A percentile compares a stretch with the other conserved stretches of the same genome.
phyloP scores from a whole-genome alignment of 2,113 vertebrate genomes.

The Forbesichthys agassizii region DNA sequence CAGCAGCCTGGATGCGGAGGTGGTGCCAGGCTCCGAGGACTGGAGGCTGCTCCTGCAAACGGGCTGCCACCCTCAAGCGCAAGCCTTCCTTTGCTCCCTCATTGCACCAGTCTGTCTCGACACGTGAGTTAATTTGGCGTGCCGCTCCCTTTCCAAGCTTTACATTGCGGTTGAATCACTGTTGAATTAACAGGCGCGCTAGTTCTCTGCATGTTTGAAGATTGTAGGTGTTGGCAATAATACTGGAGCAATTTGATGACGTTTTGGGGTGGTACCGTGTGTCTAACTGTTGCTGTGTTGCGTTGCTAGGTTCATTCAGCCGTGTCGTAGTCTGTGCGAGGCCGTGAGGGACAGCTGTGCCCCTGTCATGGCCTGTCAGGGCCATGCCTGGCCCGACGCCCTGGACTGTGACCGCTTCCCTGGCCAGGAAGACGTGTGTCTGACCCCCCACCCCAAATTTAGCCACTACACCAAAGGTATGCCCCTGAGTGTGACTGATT shows the following conservation, averaged over 20 bases:
- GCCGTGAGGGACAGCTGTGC: conserved; percentile 84
- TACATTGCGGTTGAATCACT: too few species aligned
- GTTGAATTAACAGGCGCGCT: too few species aligned
- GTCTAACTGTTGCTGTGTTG: conserved; percentile 1
- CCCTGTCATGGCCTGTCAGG: conserved; percentile 81
- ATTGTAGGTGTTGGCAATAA: too few species aligned
- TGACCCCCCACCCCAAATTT: conserved; percentile 77
- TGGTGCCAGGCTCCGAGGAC: conserved; percentile 78
- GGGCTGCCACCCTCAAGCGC: conserved; percentile 83
- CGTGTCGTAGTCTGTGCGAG: conserved; percentile 83
- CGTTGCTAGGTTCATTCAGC: conserved; percentile 83
- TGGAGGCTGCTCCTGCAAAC: conserved; percentile 82
- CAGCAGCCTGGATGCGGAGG: conserved; percentile 81
- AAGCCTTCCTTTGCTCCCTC: conserved; percentile 85
- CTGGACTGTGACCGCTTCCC: conserved; percentile 85
- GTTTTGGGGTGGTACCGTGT: neutral
- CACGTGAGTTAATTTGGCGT: conserved; percentile 75
- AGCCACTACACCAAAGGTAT: conserved; percentile 80
- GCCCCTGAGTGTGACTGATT: conserved; percentile 7
- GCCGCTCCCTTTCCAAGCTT: neutral
- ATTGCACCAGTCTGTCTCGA: conserved; percentile 87
- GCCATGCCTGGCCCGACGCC: conserved; percentile 80
- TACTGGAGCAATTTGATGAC: too few species aligned
- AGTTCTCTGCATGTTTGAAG: too few species aligned
- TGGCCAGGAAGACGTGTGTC: conserved; percentile 81